These are phyloP conservation scores for Gobiocypris rarus DNA, from an alignment of 2,113 vertebrate genomes.

Conservation along the genomic window DNA sequence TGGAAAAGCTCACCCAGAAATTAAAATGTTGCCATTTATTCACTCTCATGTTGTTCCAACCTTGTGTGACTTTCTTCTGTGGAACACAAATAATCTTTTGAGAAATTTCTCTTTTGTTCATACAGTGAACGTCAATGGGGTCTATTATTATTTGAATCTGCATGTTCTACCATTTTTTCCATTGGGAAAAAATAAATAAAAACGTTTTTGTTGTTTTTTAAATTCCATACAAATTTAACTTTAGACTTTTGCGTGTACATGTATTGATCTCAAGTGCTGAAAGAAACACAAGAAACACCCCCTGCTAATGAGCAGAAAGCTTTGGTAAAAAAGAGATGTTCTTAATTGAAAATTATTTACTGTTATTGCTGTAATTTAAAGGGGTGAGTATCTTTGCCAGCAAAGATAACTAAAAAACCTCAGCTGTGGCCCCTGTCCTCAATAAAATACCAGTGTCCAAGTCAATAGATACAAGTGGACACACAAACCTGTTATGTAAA, in stretches of 20 bases:
- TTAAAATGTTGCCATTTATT: too few species aligned
- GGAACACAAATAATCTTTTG: too few species aligned
- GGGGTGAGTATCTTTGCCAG: slow-evolving; percentile 14
- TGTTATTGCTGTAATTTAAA: slow-evolving; percentile 40
- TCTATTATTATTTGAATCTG: background rate
- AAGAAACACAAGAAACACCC: background rate
- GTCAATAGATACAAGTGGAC: background rate
- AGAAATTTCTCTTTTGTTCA: too few species aligned
- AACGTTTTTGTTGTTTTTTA: background rate
- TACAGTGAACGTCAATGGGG: too few species aligned
- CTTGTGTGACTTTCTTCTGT: too few species aligned
- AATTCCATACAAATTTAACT: background rate
- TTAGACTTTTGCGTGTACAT: background rate
- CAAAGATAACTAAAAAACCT: slow-evolving; percentile 26
- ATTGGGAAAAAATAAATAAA: too few species aligned
- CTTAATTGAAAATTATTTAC: slow-evolving; percentile 43
- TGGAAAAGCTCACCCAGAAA: too few species aligned
- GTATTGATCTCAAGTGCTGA: slow-evolving; percentile 1
- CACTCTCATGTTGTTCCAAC: too few species aligned
- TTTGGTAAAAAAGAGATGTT: background rate
- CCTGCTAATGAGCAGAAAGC: background rate
- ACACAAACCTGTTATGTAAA: slow-evolving; percentile 14
- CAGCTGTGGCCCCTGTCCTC: background rate
- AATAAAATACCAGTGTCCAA: slow-evolving; percentile 8
- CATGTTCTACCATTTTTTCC: background rate